Percentiles rank a stretch among this genome's conserved stretches.
These are phyloP conservation scores for Taeniopygia guttata DNA, from an alignment of 2,797 vertebrate genomes.

Conservation along the genomic window DNA sequence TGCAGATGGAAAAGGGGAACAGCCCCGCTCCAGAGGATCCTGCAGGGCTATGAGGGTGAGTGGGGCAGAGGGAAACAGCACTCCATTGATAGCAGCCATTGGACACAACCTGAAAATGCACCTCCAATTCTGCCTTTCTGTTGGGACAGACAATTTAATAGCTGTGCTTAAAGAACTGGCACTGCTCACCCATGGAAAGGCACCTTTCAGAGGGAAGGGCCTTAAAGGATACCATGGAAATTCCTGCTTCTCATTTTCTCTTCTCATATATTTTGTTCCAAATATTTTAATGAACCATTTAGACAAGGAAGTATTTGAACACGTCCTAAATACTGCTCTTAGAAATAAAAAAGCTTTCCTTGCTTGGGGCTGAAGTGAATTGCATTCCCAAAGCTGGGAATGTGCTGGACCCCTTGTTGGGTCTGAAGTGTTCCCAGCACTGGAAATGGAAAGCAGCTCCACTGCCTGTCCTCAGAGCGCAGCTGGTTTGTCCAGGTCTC, in stretches of 20 bases:
- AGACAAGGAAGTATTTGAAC: not conserved
- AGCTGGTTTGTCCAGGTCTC: not conserved
- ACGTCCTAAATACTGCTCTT: not conserved
- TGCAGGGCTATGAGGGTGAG: fast-evolving
- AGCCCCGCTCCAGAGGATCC: not conserved
- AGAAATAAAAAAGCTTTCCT: not conserved
- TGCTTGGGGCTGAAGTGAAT: not conserved
- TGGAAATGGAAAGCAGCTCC: not conserved
- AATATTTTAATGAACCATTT: not conserved
- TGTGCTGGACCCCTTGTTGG: not conserved
- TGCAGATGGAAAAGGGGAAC: fast-evolving
- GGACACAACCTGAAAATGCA: not conserved
- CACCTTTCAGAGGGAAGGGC: not conserved
- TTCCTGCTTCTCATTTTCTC: not conserved
- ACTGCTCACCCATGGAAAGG: not conserved
- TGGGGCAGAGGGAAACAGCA: not conserved
- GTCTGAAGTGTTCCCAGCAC: not conserved
- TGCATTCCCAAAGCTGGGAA: not conserved
- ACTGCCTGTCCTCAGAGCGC: not conserved
- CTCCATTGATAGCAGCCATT: fast-evolving
- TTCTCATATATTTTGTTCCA: not conserved
- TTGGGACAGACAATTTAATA: not conserved
- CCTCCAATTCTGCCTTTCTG: not conserved
- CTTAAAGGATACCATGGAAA: not conserved
- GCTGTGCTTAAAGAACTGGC: not conserved